Percentiles rank a stretch among this genome's conserved stretches.
Conservation (phyloP, 2,113 vertebrate genomes). For the Pristiophorus japonicus region DNA sequence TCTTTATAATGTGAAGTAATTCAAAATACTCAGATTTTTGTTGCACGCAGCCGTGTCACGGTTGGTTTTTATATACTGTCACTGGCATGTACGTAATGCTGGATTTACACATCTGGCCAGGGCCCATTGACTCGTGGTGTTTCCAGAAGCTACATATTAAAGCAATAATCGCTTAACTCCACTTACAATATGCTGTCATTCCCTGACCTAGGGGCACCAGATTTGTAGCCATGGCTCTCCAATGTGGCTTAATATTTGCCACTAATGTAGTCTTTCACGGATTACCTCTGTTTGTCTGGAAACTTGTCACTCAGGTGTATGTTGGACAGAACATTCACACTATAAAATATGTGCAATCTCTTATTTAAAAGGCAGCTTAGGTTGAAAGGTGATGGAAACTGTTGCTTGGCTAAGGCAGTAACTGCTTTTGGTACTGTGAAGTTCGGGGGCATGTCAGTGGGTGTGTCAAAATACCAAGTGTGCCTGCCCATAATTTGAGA, state of each 20-base stretch:
- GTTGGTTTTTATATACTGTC: background rate
- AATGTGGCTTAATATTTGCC: background rate
- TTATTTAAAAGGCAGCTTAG: background rate
- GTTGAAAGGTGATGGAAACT: background rate
- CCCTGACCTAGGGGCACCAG: too few species aligned
- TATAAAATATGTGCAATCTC: background rate
- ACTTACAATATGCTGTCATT: too few species aligned
- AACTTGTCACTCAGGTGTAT: background rate
- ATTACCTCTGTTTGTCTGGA: background rate
- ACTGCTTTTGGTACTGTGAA: background rate
- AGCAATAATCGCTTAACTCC: too few species aligned
- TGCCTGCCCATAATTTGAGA: conserved; percentile 1
- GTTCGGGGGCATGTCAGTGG: conserved; percentile 43
- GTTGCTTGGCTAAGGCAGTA: background rate
- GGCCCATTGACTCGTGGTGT: too few species aligned
- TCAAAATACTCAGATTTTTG: background rate
- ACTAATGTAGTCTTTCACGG: background rate
- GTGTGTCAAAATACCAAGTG: conserved; percentile 46
- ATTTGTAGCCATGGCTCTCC: too few species aligned
- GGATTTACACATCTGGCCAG: too few species aligned
- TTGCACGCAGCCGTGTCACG: background rate
- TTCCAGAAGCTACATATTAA: too few species aligned
- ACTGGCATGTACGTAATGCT: too few species aligned
- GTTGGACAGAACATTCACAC: background rate
- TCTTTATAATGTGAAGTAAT: background rate